phyloP scores from a whole-genome alignment of 2,113 vertebrate genomes.

The Salvelinus alpinus region DNA sequence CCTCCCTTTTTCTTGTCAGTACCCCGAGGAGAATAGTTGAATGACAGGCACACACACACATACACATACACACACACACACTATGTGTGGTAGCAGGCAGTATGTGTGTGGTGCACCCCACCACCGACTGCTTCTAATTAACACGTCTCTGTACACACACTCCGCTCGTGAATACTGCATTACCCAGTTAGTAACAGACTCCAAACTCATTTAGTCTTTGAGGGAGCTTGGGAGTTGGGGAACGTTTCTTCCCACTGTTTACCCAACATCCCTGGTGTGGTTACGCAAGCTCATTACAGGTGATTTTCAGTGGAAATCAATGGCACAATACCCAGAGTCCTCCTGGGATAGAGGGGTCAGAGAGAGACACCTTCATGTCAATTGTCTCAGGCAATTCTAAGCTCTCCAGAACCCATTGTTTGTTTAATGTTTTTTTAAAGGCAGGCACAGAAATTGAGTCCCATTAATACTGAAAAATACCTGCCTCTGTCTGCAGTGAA shows the following conservation, averaged over 20 bases:
- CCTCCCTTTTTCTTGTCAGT: conserved; percentile 18
- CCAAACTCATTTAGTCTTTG: conserved; percentile 46
- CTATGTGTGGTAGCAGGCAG: background rate
- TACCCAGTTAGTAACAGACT: conserved; percentile 35
- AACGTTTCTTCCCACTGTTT: conserved; percentile 16
- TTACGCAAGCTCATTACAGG: conserved; percentile 31
- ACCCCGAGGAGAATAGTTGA: conserved; percentile 49
- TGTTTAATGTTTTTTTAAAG: conserved; percentile 34
- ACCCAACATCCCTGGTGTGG: conserved; percentile 6
- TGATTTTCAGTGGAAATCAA: conserved; percentile 57
- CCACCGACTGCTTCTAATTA: conserved; percentile 58
- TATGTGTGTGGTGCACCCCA: conserved; percentile 21
- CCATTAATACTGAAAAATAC: conserved; percentile 18
- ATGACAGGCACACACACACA: conserved; percentile 37
- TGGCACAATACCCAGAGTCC: conserved; percentile 26
- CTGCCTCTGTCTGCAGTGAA: conserved; percentile 32
- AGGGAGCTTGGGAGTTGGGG: conserved; percentile 6
- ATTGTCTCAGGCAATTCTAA: conserved; percentile 13
- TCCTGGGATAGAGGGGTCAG: conserved; percentile 27
- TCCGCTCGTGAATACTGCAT: conserved; percentile 54
- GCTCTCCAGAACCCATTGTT: conserved; percentile 27
- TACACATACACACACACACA: background rate
- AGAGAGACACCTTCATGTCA: conserved; percentile 38
- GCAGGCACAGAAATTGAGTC: conserved; percentile 46
- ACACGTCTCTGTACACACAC: conserved; percentile 38